Evolutionary conservation across 2,888 invertebrate genomes (phyloP).

Genomic region (Ophioninae sp.): DNA sequence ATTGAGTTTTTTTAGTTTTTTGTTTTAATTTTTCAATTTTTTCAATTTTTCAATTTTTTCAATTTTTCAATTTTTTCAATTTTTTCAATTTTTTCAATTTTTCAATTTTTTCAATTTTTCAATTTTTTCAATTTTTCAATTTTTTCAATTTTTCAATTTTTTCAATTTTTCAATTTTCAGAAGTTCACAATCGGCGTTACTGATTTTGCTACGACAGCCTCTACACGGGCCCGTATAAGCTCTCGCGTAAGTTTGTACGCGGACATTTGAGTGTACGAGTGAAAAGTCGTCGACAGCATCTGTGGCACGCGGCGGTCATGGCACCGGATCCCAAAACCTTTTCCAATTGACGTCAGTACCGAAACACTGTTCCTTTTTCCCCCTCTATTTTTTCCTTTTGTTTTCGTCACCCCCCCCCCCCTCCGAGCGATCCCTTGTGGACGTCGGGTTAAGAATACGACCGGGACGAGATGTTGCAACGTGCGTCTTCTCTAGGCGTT

Average conservation of each 20-base stretch:
- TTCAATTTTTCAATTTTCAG: too few species aligned
- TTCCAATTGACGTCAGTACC: conserved; percentile 80
- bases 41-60: too few species aligned
- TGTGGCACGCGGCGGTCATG: conserved; percentile 56
- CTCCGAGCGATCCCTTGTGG: too few species aligned
- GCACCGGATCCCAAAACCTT: conserved; percentile 74
- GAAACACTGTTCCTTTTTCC: conserved; percentile 57
- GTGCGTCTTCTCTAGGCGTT: conserved; percentile 54
- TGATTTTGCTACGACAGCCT: too few species aligned
- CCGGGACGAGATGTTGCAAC: conserved; percentile 74
- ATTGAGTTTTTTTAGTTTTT: too few species aligned
- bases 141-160: too few species aligned
- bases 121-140: too few species aligned
- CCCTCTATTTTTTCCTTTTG: conserved; percentile 36
- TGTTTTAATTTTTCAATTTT: too few species aligned
- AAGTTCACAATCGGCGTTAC: too few species aligned
- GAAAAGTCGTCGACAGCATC: conserved; percentile 16
- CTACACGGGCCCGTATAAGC: neutral
- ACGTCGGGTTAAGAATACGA: conserved; percentile 76
- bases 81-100: too few species aligned
- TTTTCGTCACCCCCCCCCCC: conserved; percentile 35
- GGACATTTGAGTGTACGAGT: neutral
- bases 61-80: too few species aligned
- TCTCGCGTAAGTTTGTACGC: neutral
- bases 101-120: too few species aligned